phyloP scores from a whole-genome alignment of 2,797 vertebrate species.

The Prionace glauca region DNA sequence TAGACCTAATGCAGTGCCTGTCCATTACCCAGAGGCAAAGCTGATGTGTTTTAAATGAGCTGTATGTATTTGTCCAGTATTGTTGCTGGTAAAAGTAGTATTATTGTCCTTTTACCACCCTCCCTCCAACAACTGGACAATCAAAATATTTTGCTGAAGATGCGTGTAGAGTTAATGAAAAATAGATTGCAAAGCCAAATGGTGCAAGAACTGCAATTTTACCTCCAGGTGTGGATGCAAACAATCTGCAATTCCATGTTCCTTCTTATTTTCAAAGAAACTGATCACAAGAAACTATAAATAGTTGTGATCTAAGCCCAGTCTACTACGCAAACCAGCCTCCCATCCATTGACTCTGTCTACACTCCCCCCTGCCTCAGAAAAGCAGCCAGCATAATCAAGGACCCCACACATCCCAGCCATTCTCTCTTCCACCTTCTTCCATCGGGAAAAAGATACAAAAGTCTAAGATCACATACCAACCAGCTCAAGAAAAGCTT shows the following conservation, averaged over 20 bases:
- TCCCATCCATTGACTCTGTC: too few species aligned
- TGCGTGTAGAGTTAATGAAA: not conserved
- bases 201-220: not conserved
- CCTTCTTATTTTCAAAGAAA: not conserved
- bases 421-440: too few species aligned
- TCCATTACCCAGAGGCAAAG: not conserved
- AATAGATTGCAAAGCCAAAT: not conserved
- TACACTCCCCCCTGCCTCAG: too few species aligned
- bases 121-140: not conserved
- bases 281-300: too few species aligned
- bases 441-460: too few species aligned
- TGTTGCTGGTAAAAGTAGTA: not conserved
- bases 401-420: too few species aligned
- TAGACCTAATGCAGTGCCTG: not conserved
- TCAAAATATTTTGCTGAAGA: not conserved
- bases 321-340: too few species aligned
- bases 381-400: too few species aligned
- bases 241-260: not conserved
- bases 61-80: slow-evolving; percentile 10
- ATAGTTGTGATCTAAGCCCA: too few species aligned
- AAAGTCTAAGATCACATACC: too few species aligned
- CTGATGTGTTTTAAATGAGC: not conserved
- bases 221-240: not conserved
- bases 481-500: too few species aligned
- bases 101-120: not conserved